These are phyloP conservation scores for Acanthisitta chloris DNA, from an alignment of 2,113 vertebrate species.

Conservation along the genomic window DNA sequence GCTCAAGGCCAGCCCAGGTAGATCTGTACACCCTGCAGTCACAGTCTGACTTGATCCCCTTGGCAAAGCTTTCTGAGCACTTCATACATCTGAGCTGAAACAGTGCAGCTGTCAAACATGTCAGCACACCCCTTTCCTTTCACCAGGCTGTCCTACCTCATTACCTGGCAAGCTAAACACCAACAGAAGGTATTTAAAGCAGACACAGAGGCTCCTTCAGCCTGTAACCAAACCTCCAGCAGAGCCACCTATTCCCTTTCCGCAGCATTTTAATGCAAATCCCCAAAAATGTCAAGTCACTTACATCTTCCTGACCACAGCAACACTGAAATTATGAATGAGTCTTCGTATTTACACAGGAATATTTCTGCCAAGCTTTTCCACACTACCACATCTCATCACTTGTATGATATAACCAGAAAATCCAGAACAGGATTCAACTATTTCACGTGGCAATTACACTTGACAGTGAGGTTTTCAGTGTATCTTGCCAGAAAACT, in stretches of 20 bases:
- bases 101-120: not conserved
- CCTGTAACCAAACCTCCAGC: not conserved
- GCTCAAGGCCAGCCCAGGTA: not conserved
- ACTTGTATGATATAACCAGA: not conserved
- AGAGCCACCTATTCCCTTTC: not conserved
- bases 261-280: not conserved
- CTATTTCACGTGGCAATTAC: not conserved
- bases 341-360: not conserved
- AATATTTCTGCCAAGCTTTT: not conserved
- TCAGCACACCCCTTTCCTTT: not conserved
- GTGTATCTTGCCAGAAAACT: not conserved
- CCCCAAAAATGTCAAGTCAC: not conserved
- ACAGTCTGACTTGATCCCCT: not conserved
- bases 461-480: not conserved
- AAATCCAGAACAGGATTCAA: not conserved
- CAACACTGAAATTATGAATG: not conserved
- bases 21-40: not conserved
- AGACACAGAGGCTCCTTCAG: not conserved
- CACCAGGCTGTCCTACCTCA: not conserved
- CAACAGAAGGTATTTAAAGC: not conserved
- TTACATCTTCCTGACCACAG: not conserved
- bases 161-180: not conserved
- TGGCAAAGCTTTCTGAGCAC: not conserved
- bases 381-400: not conserved
- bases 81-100: not conserved